A percentile compares a stretch with the other conserved stretches of the same genome.
phyloP scores from a whole-genome alignment of 1,140 invertebrate species.

The Ephestia elutella region DNA sequence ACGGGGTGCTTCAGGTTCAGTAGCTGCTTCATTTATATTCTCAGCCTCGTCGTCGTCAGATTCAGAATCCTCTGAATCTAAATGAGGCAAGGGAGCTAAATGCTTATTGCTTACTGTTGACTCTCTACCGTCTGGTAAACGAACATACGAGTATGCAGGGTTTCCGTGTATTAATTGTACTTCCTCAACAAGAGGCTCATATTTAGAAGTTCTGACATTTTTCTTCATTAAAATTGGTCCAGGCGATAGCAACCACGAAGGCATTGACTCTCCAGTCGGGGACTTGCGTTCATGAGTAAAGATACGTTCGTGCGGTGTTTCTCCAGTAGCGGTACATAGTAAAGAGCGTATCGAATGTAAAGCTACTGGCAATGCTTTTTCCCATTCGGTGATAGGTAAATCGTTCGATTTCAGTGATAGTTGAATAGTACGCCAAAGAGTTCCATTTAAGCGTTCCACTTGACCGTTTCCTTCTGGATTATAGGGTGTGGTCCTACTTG shows the following conservation, averaged over 20 bases:
- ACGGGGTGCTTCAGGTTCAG: no score
- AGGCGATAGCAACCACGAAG: conserved; percentile 21
- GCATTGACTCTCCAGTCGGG: conserved; percentile 19
- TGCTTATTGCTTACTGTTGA: conserved; percentile 21
- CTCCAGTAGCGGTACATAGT: conserved; percentile 26
- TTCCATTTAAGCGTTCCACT: no score
- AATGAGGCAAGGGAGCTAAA: conserved; percentile 14
- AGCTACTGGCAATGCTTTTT: conserved; percentile 14
- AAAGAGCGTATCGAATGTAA: conserved; percentile 27
- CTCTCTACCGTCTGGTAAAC: conserved; percentile 17
- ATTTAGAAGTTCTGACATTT: conserved; percentile 20
- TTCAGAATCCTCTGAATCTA: no score
- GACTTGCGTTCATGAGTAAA: conserved; percentile 19
- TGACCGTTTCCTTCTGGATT: not conserved
- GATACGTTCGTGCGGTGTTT: conserved; percentile 27
- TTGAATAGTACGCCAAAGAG: conserved; percentile 1
- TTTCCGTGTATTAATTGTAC: conserved; percentile 23
- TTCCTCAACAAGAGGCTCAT: conserved; percentile 24
- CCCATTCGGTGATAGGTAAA: conserved; percentile 9
- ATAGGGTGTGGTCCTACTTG: no score
- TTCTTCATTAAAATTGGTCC: conserved; percentile 22
- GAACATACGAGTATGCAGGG: conserved; percentile 23
- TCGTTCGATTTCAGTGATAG: conserved; percentile 7
- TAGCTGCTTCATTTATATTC: no score
- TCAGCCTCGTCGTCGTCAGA: no score